Evolutionary conservation across 1,140 invertebrate species (phyloP).

Genomic region (Zaprionus taronus): DNA sequence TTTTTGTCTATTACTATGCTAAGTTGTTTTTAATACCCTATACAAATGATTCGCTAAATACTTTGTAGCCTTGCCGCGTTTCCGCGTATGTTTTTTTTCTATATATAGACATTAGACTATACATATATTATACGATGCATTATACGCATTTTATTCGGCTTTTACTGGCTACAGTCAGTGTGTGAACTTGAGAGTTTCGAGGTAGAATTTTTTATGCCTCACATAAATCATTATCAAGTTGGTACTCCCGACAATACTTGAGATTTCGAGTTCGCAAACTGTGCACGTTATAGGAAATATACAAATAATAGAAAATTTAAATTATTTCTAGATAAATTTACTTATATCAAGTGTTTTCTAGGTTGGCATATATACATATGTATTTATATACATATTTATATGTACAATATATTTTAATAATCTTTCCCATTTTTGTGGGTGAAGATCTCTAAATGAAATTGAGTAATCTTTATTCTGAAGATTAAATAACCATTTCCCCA

Average conservation of each 20-base stretch:
- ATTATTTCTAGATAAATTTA: not conserved
- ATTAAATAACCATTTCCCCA: too few species aligned
- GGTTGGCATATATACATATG: too few species aligned
- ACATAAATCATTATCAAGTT: not conserved
- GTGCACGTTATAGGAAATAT: too few species aligned
- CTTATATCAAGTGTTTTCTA: too few species aligned
- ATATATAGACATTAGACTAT: constrained; percentile 4
- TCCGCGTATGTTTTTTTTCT: constrained; percentile 1
- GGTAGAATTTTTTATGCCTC: not conserved
- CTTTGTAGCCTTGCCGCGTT: not conserved
- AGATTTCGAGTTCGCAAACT: too few species aligned
- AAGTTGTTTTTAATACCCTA: constrained; percentile 2
- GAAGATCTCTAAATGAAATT: too few species aligned
- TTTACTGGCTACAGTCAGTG: not conserved
- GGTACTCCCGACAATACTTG: too few species aligned
- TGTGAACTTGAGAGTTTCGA: not conserved
- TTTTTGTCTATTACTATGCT: not conserved
- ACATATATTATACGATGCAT: not conserved
- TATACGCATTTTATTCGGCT: not conserved
- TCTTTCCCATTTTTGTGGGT: too few species aligned
- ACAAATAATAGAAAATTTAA: not conserved
- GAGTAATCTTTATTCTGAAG: too few species aligned
- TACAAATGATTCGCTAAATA: not conserved
- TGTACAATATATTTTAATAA: too few species aligned
- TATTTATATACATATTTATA: too few species aligned